Base-by-base conservation (phyloP, 30 jellyfish, hydroid and myxozoan species). In the Turritopsis rubra region DNA sequence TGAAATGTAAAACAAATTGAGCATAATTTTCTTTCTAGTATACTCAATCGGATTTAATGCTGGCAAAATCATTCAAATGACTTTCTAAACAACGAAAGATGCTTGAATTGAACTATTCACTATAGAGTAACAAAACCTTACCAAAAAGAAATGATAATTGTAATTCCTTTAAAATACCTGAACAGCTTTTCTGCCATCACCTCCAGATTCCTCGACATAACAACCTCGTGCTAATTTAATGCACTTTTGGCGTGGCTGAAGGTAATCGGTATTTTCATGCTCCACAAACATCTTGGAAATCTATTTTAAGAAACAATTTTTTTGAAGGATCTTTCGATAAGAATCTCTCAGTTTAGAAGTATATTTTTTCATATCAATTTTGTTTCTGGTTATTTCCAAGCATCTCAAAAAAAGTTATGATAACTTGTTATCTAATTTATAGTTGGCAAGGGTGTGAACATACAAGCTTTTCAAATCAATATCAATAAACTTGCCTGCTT, bases 401-500 rank as follows among this genome's bases (percentile, higher is more conserved):
- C n/a, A n/a, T n/a, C n/a, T n/a, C n/a, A n/a, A n/a, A n/a, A n/a
- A n/a, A n/a, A n/a, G n/a, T n/a, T n/a, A n/a, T n/a, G n/a, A n/a
- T n/a, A n/a, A n/a, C n/a, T n/a, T n/a, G n/a, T n/a, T n/a, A n/a
- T n/a, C n/a, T n/a, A n/a, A n/a, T n/a, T n/a, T n/a, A n/a, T n/a
- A n/a, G n/a, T n/a, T n/a, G n/a, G n/a, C n/a, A n/a, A n/a, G n/a
- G n/a, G n/a, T n/a, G n/a, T n/a, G n/a, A n/a, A 3, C 60, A 41
- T 41, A 41, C 60, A 5, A 41, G 13, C 60, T 41, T 41, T 41
- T n/a, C n/a, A n/a, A n/a, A n/a, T n/a, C n/a, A 41, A 41, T 3
- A 3, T 41, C 13, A 41, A 41, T 3, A 41, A 3, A 41, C 19
- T 66, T 86, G 85, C 97, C 93, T 85, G 87, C 20, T 75, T 83